phyloP scores from a whole-genome alignment of 2,888 invertebrate species.

The Thumatha senex region DNA sequence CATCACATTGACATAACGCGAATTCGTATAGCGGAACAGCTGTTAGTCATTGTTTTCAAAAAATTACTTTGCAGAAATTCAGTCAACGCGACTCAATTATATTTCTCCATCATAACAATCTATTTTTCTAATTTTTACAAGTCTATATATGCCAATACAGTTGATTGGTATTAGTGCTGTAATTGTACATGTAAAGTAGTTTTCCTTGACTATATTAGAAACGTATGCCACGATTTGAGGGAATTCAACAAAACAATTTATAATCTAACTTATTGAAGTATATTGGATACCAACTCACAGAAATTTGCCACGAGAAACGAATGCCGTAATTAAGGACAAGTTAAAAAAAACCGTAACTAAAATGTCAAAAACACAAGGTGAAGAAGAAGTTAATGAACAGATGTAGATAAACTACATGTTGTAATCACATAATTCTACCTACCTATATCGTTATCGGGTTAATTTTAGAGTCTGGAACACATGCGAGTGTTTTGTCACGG shows the following conservation, averaged over 20 bases:
- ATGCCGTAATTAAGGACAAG: too few relatives aligned
- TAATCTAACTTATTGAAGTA: too few relatives aligned
- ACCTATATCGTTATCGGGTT: conserved; percentile 42
- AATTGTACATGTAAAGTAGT: conserved; percentile 23
- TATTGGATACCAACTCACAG: too few relatives aligned
- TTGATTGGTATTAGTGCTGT: conserved; percentile 40
- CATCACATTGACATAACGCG: background rate
- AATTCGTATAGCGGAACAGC: conserved; percentile 1
- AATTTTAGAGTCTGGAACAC: conserved; percentile 48
- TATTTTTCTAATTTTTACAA: background rate
- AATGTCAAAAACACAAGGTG: conserved; percentile 29
- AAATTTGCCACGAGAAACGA: too few relatives aligned
- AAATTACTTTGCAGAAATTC: background rate
- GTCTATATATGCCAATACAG: conserved; percentile 48
- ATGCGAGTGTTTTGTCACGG: conserved; percentile 9
- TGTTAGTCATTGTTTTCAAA: conserved; percentile 1
- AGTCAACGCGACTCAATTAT: conserved; percentile 6
- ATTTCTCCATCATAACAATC: background rate
- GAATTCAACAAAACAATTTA: conserved; percentile 20
- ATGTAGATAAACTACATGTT: conserved; percentile 41
- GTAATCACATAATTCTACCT: conserved; percentile 27
- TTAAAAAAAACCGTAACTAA: conserved; percentile 9
- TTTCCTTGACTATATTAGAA: background rate
- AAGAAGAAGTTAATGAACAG: conserved; percentile 25
- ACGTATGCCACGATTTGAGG: conserved; percentile 18